Base-by-base conservation (phyloP, 2,888 invertebrate species). In the Sipha maydis region DNA sequence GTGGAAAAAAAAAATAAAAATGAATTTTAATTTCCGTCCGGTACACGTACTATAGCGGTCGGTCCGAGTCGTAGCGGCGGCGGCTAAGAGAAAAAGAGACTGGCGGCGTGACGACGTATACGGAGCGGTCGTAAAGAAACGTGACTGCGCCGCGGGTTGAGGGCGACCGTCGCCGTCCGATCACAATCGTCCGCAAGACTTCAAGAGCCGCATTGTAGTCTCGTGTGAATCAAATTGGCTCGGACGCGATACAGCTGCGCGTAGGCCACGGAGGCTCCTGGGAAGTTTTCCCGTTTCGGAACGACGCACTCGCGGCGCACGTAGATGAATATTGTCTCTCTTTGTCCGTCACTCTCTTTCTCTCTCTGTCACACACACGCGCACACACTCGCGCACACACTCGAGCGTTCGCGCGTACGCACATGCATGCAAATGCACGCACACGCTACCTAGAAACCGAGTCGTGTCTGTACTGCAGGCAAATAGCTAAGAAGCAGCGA, bases 201-300 rank as follows among this genome's bases (percentile, higher is more conserved):
- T 48, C 48, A 48, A 48, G 48, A 48, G 14, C 48, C 48, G 48
- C 14, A 14, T 48, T 48, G 3, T 41, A 48, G 48, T 48, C 48
- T 28, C 77, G 77, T 77, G 77, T 77, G 77, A 77, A 77, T 77
- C 48, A 28, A 19, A 77, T 77, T 77, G 77, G 77, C 19, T 77
- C 48, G 19, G 48, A 48, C 48, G 48, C 48, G 41, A 9, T 48
- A 7, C 9, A 9, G 28, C 28, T 28, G 48, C 48, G 9, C 77
- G 41, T 48, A 77, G 41, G 48, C 77, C 48, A 19, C 48, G 48
- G 48, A 77, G 28, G 77, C 28, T 21, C 9, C 3, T 77, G 48
- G 28, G 77, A 77, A 48, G 48, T 77, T 28, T 77, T 48, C 48
- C 48, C 48, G 48, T 48, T 48, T 48, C 14, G 48, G 14, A 14